Evolutionary conservation across 1,140 invertebrate species (phyloP), one percentile per base, ranked within the genome.

Genomic region (Neotoxoptera formosana): DNA sequence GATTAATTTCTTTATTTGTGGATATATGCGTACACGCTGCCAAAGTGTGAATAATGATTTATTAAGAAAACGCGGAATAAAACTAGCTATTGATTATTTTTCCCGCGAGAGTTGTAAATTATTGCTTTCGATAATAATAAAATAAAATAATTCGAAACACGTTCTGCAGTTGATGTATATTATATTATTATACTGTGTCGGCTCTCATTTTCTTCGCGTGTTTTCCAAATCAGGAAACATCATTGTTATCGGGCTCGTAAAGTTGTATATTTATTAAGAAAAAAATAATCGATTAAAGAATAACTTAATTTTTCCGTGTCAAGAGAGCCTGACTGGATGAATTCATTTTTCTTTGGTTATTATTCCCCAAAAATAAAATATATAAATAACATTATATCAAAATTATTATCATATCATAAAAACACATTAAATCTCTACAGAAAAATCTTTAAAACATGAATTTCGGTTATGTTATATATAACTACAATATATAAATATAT

Each of bases 191-290:
- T 89, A 76, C 60, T 89, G 48, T 89, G 48, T 89, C 21, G n/a
- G 17, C 41, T 53, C 8, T 89, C n/a, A 89, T 89, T 89, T 89
- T 89, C 48, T 89, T 89, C 34, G 36, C 48, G 87, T 53, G 87
- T 53, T 53, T 88, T 89, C 23, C 34, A 51, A 89, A 89, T 89
- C 7, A n/a, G n/a, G 34, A 89, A 53, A 53, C 21, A 89, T 53
- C n/a, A 36, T 89, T 89, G 87, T 89, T 89, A 89, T 25, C n/a
- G n/a, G 17, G 51, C 87, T 53, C 41, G n/a, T 53, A 51, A 53
- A 34, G 47, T 88, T 88, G 87, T 89, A 89, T 53, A 89, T 89
- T 89, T 89, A 89, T 53, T 53, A 89, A 53, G 45, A 87, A 34
- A 88, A 88, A 51, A 53, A 89, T 21, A 53, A 89, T 36, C 87